Conservation (phyloP, 2,113 vertebrate species). For the Felis chaus region DNA sequence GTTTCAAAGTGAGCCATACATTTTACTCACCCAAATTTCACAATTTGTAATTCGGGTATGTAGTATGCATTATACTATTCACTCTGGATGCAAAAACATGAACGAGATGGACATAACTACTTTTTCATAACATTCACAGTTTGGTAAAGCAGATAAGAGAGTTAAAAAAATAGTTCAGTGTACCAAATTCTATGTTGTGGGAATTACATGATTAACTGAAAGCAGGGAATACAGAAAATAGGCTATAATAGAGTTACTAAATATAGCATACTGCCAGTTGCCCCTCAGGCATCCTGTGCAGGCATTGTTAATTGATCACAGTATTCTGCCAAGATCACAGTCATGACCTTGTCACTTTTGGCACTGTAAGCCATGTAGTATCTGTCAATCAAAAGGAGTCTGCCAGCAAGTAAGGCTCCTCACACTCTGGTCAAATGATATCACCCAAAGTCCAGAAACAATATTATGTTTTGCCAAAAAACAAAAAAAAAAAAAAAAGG, state of each 20-base stretch:
- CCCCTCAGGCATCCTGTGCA: background rate
- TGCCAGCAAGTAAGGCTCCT: background rate
- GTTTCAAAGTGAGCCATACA: background rate
- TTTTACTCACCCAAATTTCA: background rate
- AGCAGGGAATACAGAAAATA: background rate
- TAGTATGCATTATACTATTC: background rate
- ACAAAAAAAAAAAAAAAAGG: background rate
- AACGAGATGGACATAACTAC: background rate
- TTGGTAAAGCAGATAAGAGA: background rate
- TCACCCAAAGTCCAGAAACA: background rate
- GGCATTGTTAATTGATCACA: background rate
- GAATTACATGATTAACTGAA: constrained; percentile 20
- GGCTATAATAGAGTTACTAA: background rate
- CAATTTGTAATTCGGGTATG: background rate
- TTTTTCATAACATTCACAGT: background rate
- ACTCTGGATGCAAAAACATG: background rate
- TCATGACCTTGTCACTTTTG: background rate
- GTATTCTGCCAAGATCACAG: background rate
- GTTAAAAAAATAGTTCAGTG: background rate
- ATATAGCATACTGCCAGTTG: background rate
- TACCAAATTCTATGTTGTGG: background rate
- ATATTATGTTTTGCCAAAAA: background rate
- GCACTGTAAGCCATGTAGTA: background rate
- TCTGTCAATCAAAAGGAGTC: background rate
- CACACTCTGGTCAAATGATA: background rate